These are phyloP conservation scores for Craterocephalus amniculus DNA, from an alignment of 2,797 vertebrate genomes.

Conservation along the genomic window DNA sequence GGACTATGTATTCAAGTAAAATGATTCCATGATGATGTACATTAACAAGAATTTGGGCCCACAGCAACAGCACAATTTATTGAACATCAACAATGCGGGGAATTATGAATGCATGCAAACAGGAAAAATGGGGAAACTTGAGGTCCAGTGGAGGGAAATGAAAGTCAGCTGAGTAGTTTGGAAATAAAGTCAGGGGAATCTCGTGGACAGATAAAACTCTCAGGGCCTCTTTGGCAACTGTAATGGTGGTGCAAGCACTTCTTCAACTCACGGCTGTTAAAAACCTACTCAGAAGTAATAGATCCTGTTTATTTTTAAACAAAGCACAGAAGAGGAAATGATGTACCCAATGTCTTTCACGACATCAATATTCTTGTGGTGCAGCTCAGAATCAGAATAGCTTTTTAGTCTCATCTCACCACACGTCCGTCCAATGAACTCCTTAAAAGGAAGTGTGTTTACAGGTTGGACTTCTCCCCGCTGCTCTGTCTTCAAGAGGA, in stretches of 20 bases:
- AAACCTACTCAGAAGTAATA: neutral
- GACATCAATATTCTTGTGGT: neutral
- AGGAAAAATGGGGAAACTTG: neutral
- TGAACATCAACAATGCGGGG: neutral
- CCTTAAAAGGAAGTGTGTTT: constrained; percentile 75
- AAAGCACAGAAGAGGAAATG: neutral
- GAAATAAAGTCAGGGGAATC: neutral
- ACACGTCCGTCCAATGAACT: constrained; percentile 5
- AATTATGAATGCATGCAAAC: neutral
- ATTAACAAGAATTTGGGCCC: neutral
- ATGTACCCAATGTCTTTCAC: neutral
- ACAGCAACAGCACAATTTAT: neutral
- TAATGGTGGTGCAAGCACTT: neutral
- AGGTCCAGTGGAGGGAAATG: neutral
- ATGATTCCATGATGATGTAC: neutral
- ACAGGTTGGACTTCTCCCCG: constrained; percentile 58
- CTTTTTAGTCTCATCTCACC: constrained; percentile 39
- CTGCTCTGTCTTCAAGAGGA: constrained; percentile 62
- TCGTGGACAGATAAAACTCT: constrained; percentile 1
- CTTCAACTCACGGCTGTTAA: neutral
- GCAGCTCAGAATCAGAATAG: neutral
- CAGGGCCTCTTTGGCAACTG: neutral
- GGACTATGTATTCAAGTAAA: neutral
- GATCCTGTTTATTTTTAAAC: neutral
- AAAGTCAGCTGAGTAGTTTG: constrained; percentile 1